A percentile compares a stretch with the other conserved stretches of the same genome.
Evolutionary conservation across 2,797 vertebrate genomes (phyloP).

Genomic region (Ispidina lecontei): DNA sequence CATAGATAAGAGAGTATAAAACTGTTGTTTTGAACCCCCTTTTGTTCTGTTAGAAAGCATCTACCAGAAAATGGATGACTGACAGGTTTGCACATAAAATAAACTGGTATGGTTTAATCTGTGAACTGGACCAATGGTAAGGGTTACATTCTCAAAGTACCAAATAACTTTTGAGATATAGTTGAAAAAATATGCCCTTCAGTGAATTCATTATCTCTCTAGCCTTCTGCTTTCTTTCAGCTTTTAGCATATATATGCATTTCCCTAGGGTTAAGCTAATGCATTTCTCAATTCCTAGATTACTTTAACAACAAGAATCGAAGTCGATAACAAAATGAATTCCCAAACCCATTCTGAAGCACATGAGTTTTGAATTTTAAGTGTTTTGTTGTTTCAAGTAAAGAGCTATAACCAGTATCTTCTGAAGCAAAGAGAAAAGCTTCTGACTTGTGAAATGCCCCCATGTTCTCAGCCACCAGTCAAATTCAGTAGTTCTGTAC

Average conservation of each 20-base stretch:
- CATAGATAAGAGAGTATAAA: not conserved
- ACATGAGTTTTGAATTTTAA: constrained; percentile 37
- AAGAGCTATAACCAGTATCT: not conserved
- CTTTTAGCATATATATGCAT: constrained; percentile 3
- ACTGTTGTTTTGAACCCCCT: not conserved
- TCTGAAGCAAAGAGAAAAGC: not conserved
- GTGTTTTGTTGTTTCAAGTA: not conserved
- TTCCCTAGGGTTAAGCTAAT: constrained; percentile 47
- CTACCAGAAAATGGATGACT: not conserved
- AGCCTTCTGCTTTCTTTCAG: constrained; percentile 12
- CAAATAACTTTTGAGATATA: not conserved
- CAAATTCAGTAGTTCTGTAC: constrained; percentile 3
- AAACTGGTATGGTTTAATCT: not conserved
- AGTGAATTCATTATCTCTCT: constrained; percentile 20
- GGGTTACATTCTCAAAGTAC: not conserved
- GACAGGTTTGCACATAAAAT: not conserved
- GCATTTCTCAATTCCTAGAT: constrained; percentile 25
- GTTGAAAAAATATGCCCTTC: not conserved
- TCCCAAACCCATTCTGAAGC: not conserved
- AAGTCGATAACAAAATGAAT: constrained; percentile 24
- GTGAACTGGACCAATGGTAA: not conserved
- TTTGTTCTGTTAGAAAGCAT: not conserved
- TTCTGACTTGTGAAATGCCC: not conserved
- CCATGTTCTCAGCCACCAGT: not conserved
- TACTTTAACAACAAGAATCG: constrained; percentile 33